A percentile compares a stretch with the other conserved stretches of the same genome.
These are phyloP conservation scores for Drosophila gunungcola DNA, from an alignment of 1,140 invertebrate species.

Conservation along the genomic window DNA sequence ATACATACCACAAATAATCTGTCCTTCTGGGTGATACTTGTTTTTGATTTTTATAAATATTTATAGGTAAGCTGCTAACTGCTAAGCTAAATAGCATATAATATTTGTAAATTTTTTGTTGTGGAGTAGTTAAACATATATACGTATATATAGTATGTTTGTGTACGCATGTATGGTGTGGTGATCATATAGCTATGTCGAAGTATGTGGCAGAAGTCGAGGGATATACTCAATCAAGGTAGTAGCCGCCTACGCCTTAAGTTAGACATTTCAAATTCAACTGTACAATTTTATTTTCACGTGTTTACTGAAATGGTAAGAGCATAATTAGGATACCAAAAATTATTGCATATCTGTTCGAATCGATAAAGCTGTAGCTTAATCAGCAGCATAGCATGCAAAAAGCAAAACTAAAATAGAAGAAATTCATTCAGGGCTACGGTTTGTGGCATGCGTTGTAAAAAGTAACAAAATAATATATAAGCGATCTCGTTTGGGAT, in stretches of 20 bases:
- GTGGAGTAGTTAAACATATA: conserved; percentile 31
- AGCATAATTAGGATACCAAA: conserved; percentile 50
- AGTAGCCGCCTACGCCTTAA: conserved; percentile 57
- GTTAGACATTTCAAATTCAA: conserved; percentile 66
- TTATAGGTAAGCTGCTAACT: conserved; percentile 36
- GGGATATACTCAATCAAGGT: conserved; percentile 56
- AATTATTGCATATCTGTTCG: conserved; percentile 49
- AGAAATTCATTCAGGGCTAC: neutral
- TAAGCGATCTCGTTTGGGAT: conserved; percentile 34
- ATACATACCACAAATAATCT: conserved; percentile 31
- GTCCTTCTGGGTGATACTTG: neutral
- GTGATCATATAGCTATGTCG: conserved; percentile 48
- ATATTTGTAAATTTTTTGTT: conserved; percentile 29
- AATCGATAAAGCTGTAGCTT: neutral
- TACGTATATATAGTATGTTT: conserved; percentile 16
- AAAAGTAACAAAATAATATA: neutral
- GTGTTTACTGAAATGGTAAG: conserved; percentile 78
- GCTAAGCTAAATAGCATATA: conserved; percentile 42
- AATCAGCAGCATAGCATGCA: conserved; percentile 10
- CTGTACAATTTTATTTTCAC: conserved; percentile 62
- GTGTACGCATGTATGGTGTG: conserved; percentile 28
- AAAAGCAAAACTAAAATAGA: conserved; percentile 14
- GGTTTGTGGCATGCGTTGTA: conserved; percentile 40
- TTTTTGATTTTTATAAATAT: conserved; percentile 19
- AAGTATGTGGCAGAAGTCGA: conserved; percentile 43